Conservation (phyloP, 2,888 invertebrate species). For the Seira musarum region DNA sequence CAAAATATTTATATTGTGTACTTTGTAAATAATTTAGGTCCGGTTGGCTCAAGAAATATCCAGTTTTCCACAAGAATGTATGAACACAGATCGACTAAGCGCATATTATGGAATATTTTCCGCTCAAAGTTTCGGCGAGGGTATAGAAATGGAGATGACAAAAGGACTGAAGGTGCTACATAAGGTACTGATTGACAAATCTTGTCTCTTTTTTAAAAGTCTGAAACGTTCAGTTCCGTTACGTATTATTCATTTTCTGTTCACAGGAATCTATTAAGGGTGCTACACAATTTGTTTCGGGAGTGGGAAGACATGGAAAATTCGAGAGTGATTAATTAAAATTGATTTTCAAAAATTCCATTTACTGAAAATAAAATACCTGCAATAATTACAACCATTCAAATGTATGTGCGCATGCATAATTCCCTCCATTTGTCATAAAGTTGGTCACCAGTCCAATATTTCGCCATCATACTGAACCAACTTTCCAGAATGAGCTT, state of each 20-base stretch:
- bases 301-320: slow-evolving; percentile 79
- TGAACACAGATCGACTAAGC: slow-evolving; percentile 77
- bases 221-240: too few relatives aligned
- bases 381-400: neutral
- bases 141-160: slow-evolving; percentile 77
- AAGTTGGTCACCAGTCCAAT: slow-evolving; percentile 81
- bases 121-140: slow-evolving; percentile 79
- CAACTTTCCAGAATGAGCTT: slow-evolving; percentile 82
- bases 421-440: neutral
- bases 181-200: slow-evolving; percentile 65
- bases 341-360: neutral
- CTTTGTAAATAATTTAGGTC: too few relatives aligned
- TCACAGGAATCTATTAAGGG: slow-evolving; percentile 78
- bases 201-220: neutral
- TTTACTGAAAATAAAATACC: neutral
- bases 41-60: slow-evolving; percentile 74
- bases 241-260: neutral
- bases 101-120: slow-evolving; percentile 80
- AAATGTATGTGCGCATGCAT: neutral
- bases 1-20: too few relatives aligned
- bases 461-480: slow-evolving; percentile 83
- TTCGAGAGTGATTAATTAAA: neutral
- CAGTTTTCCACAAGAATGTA: slow-evolving; percentile 82
- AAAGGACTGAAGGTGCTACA: slow-evolving; percentile 76
- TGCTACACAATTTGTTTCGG: slow-evolving; percentile 80